Percentiles rank a stretch among this genome's conserved stretches.
These are phyloP conservation scores for Hirudinaria manillensis DNA, from an alignment of 2,888 invertebrate species.

Conservation along the genomic window DNA sequence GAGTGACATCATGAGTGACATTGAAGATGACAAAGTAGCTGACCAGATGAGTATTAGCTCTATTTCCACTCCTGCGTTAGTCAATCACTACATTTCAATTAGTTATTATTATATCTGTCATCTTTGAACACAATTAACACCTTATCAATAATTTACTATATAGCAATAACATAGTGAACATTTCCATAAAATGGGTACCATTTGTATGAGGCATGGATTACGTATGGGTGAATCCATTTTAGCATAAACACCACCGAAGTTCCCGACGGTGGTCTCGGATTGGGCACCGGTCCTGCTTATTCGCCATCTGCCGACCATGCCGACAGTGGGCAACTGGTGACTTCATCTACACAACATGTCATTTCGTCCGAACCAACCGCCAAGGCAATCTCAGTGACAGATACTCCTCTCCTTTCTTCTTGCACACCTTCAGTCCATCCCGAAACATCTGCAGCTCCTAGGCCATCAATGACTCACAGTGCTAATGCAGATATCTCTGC, in stretches of 20 bases:
- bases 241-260: neutral
- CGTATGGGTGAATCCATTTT: neutral
- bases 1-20: slow-evolving; percentile 75
- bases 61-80: slow-evolving; percentile 20
- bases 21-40: slow-evolving; percentile 63
- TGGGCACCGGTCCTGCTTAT: neutral
- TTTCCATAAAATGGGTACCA: neutral
- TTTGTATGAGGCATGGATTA: neutral
- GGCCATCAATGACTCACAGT: neutral
- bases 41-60: slow-evolving; percentile 26
- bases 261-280: neutral
- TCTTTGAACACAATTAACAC: neutral
- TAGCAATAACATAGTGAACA: neutral
- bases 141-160: neutral
- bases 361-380: too few species aligned
- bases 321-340: slow-evolving; percentile 5
- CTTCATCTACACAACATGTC: too few species aligned
- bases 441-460: neutral
- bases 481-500: neutral
- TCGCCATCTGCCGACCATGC: slow-evolving; percentile 9
- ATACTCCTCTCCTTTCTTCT: too few species aligned
- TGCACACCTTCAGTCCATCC: too few species aligned
- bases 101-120: neutral
- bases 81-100: neutral
- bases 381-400: too few species aligned